Base-by-base conservation (phyloP, 2,888 invertebrate genomes). In the Poecilobothrus nobilitatus region DNA sequence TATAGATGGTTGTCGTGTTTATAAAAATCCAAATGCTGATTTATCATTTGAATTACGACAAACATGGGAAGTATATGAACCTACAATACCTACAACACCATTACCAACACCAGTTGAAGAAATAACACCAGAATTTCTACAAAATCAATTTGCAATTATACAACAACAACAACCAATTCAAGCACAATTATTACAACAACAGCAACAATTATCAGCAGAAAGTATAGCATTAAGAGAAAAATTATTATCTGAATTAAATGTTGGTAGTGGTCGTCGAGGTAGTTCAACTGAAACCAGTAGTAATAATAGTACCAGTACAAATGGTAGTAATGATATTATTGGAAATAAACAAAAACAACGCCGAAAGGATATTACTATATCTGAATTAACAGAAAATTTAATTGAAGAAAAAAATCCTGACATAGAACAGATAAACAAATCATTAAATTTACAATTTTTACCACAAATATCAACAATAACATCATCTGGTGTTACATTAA, bases 1-100 rank as follows among this genome's bases (percentile, higher is more conserved):
- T 70, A 76, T 79, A 53, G 80, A 81, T 72, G 78, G 76, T 66
- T 81, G 81, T 67, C 76, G 80, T 73, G 79, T 82, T 37, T 81
- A 79, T 72, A 77, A 77, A 75, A 82, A 82, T 77, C 80, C 80
- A 68, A 81, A 80, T 70, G 71, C 70, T 27, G 71, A 74, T 67
- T 44, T 69, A 44, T 62, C 69, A 63, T 70, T 70, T 34, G 66
- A 70, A 63, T 53, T 53, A 53, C 15, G 53, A 6, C 53, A 53
- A 53, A 53, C 53, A 18, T 53, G 53, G 53, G 53, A 53, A 18
- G 53, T 53, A 18, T 53, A 53, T 53, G 53, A 53, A n/a, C 53
- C 53, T 2, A 53, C 53, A 53, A 3, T 53, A 18, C 53, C 53
- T 15, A 18, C 18, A 18, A 53, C 53, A 53, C 53, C 53, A 18